These are phyloP conservation scores for Sebastes diaconus DNA, from an alignment of 2,797 vertebrate species.

Conservation along the genomic window DNA sequence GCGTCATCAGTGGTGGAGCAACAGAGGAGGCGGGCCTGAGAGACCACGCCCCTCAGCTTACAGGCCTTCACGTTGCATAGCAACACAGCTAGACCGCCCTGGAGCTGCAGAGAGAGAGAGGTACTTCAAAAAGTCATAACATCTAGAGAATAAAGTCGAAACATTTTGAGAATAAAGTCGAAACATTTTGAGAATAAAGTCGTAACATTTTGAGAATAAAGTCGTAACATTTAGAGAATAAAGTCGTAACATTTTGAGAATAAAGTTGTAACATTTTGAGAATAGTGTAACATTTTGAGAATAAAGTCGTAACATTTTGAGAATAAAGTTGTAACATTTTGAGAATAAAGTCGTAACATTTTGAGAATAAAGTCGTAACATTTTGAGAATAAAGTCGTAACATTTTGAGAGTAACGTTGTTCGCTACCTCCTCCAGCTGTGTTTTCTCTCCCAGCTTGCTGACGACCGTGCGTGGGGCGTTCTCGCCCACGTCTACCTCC, in stretches of 20 bases:
- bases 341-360: not conserved
- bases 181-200: no score
- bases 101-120: slow-evolving; percentile 77
- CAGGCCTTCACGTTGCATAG: slow-evolving; percentile 92
- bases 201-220: no score
- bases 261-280: not conserved
- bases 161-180: no score
- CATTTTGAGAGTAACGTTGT: no score
- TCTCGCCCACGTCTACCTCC: slow-evolving; percentile 91
- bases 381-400: not conserved
- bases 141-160: not conserved
- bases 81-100: slow-evolving; percentile 86
- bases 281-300: no score
- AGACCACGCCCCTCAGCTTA: slow-evolving; percentile 89
- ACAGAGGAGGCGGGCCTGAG: slow-evolving; percentile 92
- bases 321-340: no score
- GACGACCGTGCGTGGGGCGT: slow-evolving; percentile 85
- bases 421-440: slow-evolving; percentile 85
- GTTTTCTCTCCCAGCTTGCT: slow-evolving; percentile 86
- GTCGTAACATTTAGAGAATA: no score
- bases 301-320: no score
- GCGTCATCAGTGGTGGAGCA: slow-evolving; percentile 84
- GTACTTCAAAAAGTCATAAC: not conserved
- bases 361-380: not conserved
- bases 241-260: not conserved